Conservation (phyloP, 2,888 invertebrate species). For the Coecobrya sp. region DNA sequence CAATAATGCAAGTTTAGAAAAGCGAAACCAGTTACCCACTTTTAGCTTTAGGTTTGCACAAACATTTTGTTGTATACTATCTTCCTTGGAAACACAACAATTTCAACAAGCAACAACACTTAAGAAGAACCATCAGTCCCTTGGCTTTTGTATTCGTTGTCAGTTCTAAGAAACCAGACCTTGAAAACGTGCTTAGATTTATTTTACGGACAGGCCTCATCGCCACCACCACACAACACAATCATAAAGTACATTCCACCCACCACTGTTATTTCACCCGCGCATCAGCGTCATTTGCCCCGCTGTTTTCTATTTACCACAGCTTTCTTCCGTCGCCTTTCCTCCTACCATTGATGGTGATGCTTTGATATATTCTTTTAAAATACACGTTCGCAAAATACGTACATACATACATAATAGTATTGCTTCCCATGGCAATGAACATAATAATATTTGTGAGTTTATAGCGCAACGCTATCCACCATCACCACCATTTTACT, state of each 20-base stretch:
- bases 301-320: neutral
- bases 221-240: neutral
- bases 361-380: constrained; percentile 45
- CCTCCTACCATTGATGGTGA: neutral
- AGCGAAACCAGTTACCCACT: too few relatives aligned
- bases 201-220: neutral
- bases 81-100: too few relatives aligned
- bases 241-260: neutral
- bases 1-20: too few relatives aligned
- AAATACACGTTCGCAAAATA: constrained; percentile 9
- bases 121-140: too few relatives aligned
- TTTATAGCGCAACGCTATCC: neutral
- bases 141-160: too few relatives aligned
- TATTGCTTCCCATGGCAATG: neutral
- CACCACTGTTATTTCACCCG: neutral
- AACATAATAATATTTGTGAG: neutral
- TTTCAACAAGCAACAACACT: too few relatives aligned
- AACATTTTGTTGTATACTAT: too few relatives aligned
- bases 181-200: constrained; percentile 30
- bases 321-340: neutral
- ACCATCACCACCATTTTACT: neutral
- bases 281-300: neutral
- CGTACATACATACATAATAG: neutral
- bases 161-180: neutral
- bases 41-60: too few relatives aligned